phyloP scores from a whole-genome alignment of 1,140 invertebrate genomes.

The Hetaerina americana region DNA sequence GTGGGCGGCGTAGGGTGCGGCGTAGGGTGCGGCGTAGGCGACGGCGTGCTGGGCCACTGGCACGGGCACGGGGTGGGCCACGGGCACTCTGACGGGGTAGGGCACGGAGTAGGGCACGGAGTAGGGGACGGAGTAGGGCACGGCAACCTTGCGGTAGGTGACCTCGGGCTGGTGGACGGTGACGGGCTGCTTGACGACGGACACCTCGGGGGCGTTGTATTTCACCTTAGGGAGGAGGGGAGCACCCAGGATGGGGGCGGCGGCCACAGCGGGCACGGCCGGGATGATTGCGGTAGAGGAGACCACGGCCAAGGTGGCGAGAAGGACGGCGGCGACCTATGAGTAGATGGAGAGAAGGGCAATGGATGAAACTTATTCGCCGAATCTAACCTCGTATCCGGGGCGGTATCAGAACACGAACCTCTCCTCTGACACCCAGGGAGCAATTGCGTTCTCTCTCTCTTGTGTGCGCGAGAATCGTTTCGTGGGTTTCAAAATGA shows the following conservation, averaged over 20 bases:
- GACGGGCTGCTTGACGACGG: slow-evolving; percentile 21
- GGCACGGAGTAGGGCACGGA: slow-evolving; percentile 16
- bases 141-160: slow-evolving; percentile 19
- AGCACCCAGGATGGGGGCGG: slow-evolving; percentile 16
- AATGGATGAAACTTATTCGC: no score
- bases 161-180: slow-evolving; percentile 20
- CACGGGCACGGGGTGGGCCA: slow-evolving; percentile 8
- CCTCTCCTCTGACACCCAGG: no score
- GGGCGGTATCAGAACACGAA: no score
- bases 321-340: no score
- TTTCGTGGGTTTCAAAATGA: no score
- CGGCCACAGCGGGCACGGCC: slow-evolving; percentile 1
- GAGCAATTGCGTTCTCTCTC: no score
- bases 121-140: slow-evolving; percentile 22
- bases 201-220: slow-evolving; percentile 20
- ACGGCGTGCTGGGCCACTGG: background rate
- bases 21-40: background rate
- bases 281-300: background rate
- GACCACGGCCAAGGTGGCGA: background rate
- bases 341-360: no score
- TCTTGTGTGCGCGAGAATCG: no score
- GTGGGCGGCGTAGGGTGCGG: slow-evolving; percentile 3
- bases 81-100: slow-evolving; percentile 4
- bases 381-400: no score
- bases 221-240: slow-evolving; percentile 21